Conservation (phyloP, 1,140 invertebrate species). For the Plutomurus gul region DNA sequence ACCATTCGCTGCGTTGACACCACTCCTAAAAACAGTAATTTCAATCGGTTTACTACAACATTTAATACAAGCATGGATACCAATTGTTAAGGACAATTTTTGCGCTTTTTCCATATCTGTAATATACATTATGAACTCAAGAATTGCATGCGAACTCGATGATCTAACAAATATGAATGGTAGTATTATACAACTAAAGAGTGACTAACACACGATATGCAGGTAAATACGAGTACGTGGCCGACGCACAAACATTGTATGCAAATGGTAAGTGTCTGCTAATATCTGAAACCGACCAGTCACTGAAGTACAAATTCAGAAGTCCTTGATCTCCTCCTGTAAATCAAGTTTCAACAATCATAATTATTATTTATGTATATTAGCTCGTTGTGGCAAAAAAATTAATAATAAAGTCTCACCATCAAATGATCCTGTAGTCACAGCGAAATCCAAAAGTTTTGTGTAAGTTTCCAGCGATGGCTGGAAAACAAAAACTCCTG, state of each 20-base stretch:
- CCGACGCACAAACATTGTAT: conserved; percentile 95
- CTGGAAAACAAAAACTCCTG: conserved; percentile 91
- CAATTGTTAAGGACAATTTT: too few species aligned
- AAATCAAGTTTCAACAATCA: too few species aligned
- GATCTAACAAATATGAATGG: too few species aligned
- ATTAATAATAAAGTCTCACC: conserved; percentile 60
- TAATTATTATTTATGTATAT: too few species aligned
- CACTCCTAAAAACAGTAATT: conserved; percentile 66
- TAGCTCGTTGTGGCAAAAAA: background rate
- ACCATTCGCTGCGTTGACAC: conserved; percentile 91
- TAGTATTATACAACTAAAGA: too few species aligned
- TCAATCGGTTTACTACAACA: background rate
- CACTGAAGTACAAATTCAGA: conserved; percentile 88
- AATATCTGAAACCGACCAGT: conserved; percentile 91
- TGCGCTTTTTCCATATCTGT: too few species aligned
- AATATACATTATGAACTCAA: too few species aligned
- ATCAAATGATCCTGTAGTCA: conserved; percentile 87
- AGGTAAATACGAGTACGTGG: conserved; percentile 95
- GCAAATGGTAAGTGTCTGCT: conserved; percentile 92
- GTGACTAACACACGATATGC: conserved; percentile 91
- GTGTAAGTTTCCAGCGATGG: conserved; percentile 85
- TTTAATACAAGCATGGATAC: too few species aligned
- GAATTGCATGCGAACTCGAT: too few species aligned
- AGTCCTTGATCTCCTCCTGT: conserved; percentile 90
- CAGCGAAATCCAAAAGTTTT: conserved; percentile 75